phyloP scores from a whole-genome alignment of 2,888 invertebrate genomes.

The Lycaena phlaeas region DNA sequence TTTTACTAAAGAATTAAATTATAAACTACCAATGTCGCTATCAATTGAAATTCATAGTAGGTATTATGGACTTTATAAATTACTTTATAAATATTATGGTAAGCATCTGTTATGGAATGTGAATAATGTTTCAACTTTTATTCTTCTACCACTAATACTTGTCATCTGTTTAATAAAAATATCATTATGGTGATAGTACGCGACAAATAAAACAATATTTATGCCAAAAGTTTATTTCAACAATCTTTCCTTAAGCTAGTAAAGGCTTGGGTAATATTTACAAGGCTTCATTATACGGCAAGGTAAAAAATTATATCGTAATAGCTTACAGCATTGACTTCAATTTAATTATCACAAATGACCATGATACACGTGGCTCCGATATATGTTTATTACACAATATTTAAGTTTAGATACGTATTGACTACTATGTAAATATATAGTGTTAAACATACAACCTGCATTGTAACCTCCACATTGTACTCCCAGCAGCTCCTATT shows the following conservation, averaged over 20 bases:
- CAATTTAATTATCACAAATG: slow-evolving; percentile 45
- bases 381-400: slow-evolving; percentile 24
- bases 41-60: too few species aligned
- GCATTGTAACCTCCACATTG: too few species aligned
- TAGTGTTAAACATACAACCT: slow-evolving; percentile 12
- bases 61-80: too few species aligned
- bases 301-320: slow-evolving; percentile 66
- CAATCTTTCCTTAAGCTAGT: slow-evolving; percentile 63
- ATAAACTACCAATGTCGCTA: too few species aligned
- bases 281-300: slow-evolving; percentile 69
- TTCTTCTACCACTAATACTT: too few species aligned
- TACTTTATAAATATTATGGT: too few species aligned
- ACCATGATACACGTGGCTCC: slow-evolving; percentile 48
- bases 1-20: too few species aligned
- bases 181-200: too few species aligned
- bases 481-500: too few species aligned
- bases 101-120: too few species aligned
- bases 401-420: slow-evolving; percentile 9
- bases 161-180: too few species aligned
- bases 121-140: too few species aligned
- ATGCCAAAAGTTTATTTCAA: slow-evolving; percentile 62
- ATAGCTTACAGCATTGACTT: slow-evolving; percentile 47
- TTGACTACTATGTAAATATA: slow-evolving; percentile 13
- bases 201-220: slow-evolving; percentile 49
- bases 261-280: slow-evolving; percentile 71